Evolutionary conservation across 1,140 invertebrate genomes (phyloP).

Genomic region (Temnothorax curvispinosus): DNA sequence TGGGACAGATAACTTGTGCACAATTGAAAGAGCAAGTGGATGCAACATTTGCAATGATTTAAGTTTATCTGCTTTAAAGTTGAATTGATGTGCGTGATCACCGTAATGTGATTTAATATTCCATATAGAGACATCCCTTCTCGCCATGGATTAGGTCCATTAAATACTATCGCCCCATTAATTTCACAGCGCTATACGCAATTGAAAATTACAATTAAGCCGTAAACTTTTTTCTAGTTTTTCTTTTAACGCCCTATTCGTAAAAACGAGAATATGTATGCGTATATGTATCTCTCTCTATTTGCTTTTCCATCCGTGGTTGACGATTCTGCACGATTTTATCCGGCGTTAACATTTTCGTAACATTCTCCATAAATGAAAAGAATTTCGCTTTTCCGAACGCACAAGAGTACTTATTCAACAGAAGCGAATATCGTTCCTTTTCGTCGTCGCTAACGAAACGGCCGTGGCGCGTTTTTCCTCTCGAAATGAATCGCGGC

Average conservation of each 20-base stretch:
- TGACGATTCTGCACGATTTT: not conserved
- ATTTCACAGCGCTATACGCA: not conserved
- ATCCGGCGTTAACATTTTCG: not conserved
- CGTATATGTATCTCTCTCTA: not conserved
- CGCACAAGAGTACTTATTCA: not conserved
- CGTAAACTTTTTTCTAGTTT: not conserved
- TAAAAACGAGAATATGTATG: no score
- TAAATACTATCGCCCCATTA: slow-evolving; percentile 36
- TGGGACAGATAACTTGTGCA: slow-evolving; percentile 13
- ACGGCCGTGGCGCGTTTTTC: not conserved
- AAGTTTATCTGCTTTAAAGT: slow-evolving; percentile 54
- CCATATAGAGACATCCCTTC: not conserved
- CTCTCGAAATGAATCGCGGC: slow-evolving; percentile 12
- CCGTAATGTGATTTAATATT: slow-evolving; percentile 44
- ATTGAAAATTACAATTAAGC: not conserved
- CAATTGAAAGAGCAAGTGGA: slow-evolving; percentile 51
- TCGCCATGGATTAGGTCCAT: slow-evolving; percentile 1
- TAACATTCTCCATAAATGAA: slow-evolving; percentile 1
- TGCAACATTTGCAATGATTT: slow-evolving; percentile 39
- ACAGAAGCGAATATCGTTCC: not conserved
- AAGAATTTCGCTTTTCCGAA: not conserved
- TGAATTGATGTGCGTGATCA: slow-evolving; percentile 35
- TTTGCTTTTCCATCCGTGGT: not conserved
- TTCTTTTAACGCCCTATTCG: no score
- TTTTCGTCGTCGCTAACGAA: not conserved